Evolutionary conservation across 2,113 vertebrate species (phyloP).

Genomic region (Galeopterus variegatus): DNA sequence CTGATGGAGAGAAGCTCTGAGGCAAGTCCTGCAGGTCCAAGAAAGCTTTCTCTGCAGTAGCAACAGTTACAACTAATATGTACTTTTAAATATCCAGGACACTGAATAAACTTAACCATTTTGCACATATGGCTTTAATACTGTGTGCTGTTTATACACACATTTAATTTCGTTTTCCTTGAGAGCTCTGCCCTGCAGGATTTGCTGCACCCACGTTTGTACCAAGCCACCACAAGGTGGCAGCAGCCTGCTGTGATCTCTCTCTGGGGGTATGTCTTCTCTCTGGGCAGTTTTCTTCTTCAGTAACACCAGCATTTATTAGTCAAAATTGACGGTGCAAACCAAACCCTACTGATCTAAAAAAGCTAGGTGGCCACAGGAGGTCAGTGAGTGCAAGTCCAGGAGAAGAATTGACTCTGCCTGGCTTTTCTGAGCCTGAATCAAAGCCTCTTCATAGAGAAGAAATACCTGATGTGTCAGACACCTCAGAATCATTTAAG

Average conservation of each 20-base stretch:
- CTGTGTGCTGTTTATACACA: neutral
- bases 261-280: neutral
- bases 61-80: neutral
- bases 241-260: constrained; percentile 57
- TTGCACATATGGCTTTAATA: neutral
- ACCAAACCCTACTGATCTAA: neutral
- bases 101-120: constrained; percentile 67
- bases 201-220: neutral
- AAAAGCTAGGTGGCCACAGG: neutral
- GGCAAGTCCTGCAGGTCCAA: neutral
- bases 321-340: neutral
- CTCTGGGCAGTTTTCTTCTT: neutral
- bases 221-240: constrained; percentile 69
- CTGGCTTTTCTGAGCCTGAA: neutral
- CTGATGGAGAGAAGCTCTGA: neutral
- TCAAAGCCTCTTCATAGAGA: neutral
- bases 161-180: constrained; percentile 26
- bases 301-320: neutral
- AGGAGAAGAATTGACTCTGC: neutral
- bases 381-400: neutral
- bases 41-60: constrained; percentile 13
- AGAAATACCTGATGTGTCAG: neutral
- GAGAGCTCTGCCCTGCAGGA: neutral
- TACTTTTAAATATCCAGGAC: neutral
- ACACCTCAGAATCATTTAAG: neutral